Conservation (phyloP, 2,113 vertebrate genomes). For the Scolopax mira region DNA sequence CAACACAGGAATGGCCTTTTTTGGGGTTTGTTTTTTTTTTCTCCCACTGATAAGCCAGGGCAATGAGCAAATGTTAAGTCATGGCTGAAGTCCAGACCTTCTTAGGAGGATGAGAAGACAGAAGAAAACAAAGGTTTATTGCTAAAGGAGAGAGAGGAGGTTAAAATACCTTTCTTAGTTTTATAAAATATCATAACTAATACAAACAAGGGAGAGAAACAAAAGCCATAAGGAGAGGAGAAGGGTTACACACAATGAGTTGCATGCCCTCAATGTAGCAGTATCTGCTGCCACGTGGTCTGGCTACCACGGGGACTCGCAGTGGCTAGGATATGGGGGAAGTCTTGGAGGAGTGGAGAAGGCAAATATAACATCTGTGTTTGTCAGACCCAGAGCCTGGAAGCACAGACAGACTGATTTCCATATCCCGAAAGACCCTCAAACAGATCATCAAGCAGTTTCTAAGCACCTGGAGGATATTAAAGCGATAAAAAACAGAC, state of each 20-base stretch:
- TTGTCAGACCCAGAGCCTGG: neutral
- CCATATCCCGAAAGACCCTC: neutral
- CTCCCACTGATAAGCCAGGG: neutral
- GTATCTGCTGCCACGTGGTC: neutral
- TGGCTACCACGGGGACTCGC: fast-evolving
- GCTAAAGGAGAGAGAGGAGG: neutral
- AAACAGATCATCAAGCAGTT: neutral
- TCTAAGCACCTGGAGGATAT: neutral
- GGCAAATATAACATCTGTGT: neutral
- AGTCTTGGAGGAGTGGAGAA: neutral
- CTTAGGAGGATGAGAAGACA: neutral
- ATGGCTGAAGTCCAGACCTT: neutral
- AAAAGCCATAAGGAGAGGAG: neutral
- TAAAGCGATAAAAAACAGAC: neutral
- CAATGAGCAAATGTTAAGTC: neutral
- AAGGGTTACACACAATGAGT: neutral
- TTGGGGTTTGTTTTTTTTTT: too few relatives aligned
- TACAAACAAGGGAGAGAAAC: neutral
- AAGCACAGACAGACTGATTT: neutral
- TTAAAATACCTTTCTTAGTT: neutral
- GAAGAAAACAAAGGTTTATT: neutral
- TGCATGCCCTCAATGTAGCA: neutral
- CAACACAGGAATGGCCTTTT: neutral
- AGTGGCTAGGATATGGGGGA: neutral
- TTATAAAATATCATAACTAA: neutral